Conservation (phyloP, 1,140 invertebrate species). For the Probaryconus sp. region DNA sequence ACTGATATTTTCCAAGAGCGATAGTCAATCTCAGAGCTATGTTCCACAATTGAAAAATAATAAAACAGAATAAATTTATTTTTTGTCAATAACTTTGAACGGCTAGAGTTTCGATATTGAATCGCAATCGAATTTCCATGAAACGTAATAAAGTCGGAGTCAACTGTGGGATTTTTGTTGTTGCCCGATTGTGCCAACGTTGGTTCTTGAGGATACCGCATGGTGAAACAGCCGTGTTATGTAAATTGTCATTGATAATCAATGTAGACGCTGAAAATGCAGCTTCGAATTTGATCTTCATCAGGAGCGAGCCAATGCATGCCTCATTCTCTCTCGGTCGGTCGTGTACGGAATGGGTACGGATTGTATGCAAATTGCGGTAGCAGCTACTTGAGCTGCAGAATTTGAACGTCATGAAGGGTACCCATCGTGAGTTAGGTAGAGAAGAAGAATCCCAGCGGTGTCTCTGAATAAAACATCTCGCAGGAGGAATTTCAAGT, state of each 20-base stretch:
- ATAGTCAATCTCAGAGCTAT: no score
- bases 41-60: no score
- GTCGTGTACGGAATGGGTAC: constrained; percentile 64
- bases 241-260: constrained; percentile 47
- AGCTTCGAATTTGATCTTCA: constrained; percentile 36
- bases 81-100: no score
- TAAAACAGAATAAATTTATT: no score
- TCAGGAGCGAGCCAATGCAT: constrained; percentile 30
- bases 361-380: constrained; percentile 78
- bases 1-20: no score
- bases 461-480: constrained; percentile 78
- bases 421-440: constrained; percentile 66
- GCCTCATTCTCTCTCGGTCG: constrained; percentile 31
- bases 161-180: no score
- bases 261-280: constrained; percentile 23
- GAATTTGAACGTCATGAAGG: constrained; percentile 68
- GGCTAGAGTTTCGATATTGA: no score
- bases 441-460: constrained; percentile 69
- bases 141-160: no score
- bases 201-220: not conserved
- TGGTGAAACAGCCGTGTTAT: constrained; percentile 9
- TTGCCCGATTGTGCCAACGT: constrained; percentile 1
- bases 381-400: constrained; percentile 73
- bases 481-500: constrained; percentile 72
- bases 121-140: no score